Conservation (phyloP, 2,888 invertebrate species). For the Metallyticus violacea region DNA sequence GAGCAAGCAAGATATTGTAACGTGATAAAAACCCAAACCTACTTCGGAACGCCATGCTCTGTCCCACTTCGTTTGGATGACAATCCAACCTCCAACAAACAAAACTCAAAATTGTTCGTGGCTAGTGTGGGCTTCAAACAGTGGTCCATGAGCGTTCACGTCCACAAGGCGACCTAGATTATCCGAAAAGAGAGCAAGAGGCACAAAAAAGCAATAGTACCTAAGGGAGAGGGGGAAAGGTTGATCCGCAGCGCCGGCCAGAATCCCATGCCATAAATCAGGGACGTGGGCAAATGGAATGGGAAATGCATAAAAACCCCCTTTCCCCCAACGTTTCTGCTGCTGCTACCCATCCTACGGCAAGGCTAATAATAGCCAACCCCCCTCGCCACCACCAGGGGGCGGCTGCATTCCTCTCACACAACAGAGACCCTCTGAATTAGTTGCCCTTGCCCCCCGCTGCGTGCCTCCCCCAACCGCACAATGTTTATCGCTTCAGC, state of each 20-base stretch:
- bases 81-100: no score
- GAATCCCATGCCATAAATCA: constrained; percentile 3
- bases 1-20: no score
- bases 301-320: constrained; percentile 5
- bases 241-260: neutral
- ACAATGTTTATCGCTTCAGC: neutral
- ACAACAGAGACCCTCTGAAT: constrained; percentile 1
- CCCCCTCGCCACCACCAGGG: no score
- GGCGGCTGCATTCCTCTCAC: neutral
- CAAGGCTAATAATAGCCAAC: constrained; percentile 2
- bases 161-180: constrained; percentile 14
- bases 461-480: neutral
- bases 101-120: no score
- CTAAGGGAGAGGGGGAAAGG: neutral
- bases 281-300: neutral
- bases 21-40: neutral
- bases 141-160: no score
- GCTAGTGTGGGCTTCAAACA: no score
- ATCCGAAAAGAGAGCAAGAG: neutral
- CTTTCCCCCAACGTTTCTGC: neutral
- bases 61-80: no score
- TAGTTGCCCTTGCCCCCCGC: neutral
- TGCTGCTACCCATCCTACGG: neutral
- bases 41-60: neutral
- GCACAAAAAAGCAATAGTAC: neutral